A percentile compares a stretch with the other conserved stretches of the same genome.
Conservation (phyloP, 2,797 vertebrate genomes). For the Tapera naevia region DNA sequence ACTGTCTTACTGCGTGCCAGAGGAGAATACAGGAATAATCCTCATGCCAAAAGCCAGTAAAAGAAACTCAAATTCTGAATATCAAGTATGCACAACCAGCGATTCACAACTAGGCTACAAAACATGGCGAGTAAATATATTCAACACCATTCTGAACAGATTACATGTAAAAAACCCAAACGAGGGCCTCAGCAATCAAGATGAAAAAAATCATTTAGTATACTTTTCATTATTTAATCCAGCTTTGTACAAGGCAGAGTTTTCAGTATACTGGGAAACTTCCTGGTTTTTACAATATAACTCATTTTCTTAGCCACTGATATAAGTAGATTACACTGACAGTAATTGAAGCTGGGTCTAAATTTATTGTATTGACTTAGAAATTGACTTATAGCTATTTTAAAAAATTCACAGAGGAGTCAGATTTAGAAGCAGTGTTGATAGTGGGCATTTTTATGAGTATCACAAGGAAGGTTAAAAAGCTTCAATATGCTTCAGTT, state of each 20-base stretch:
- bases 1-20: background rate
- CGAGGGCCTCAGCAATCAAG: background rate
- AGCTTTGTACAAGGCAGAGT: background rate
- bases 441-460: background rate
- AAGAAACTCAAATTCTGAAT: background rate
- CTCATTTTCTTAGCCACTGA: background rate
- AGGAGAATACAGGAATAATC: background rate
- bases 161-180: background rate
- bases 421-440: background rate
- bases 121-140: background rate
- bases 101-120: background rate
- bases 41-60: background rate
- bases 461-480: background rate
- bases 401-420: background rate
- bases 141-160: background rate
- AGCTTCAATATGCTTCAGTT: background rate
- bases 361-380: background rate
- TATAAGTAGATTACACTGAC: background rate
- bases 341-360: background rate
- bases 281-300: background rate
- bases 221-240: background rate
- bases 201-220: background rate
- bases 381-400: background rate
- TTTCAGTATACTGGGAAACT: background rate
- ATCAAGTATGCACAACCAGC: background rate